A percentile compares a stretch with the other conserved stretches of the same genome.
phyloP scores from a whole-genome alignment of 2,888 invertebrate species.

The Allophyes oxyacanthae region DNA sequence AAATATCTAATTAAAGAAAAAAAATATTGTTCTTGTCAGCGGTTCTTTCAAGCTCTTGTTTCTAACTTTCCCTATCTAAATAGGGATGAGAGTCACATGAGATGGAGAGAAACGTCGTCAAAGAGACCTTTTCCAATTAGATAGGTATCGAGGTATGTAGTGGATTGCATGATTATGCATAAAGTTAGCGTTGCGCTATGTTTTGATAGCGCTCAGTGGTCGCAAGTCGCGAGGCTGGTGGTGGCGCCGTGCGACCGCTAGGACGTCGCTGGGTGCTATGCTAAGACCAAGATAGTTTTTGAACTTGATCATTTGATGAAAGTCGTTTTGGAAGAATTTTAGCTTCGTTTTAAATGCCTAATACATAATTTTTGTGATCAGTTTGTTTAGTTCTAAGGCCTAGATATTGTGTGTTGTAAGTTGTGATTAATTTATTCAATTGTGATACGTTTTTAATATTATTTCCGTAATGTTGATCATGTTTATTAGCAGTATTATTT shows the following conservation, averaged over 20 bases:
- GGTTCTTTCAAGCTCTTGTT: not conserved
- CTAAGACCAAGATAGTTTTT: conserved; percentile 80
- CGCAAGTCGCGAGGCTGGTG: conserved; percentile 3
- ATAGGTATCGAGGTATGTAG: conserved; percentile 1
- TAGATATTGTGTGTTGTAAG: conserved; percentile 27
- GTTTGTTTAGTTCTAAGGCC: conserved; percentile 30
- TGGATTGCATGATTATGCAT: not conserved
- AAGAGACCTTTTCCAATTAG: not conserved
- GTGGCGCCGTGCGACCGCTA: conserved; percentile 32
- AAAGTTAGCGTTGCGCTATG: not conserved
- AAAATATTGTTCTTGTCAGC: not conserved
- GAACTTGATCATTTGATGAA: conserved; percentile 57
- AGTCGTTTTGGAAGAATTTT: conserved; percentile 43
- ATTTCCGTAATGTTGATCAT: conserved; percentile 15
- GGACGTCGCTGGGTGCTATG: conserved; percentile 78
- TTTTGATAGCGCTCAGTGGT: not conserved
- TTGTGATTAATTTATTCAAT: conserved; percentile 25
- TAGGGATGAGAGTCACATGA: not conserved
- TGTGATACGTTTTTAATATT: conserved; percentile 22
- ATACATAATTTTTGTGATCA: conserved; percentile 17
- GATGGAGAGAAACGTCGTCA: not conserved
- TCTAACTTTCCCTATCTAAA: not conserved
- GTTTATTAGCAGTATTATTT: conserved; percentile 37
- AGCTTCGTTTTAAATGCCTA: conserved; percentile 36
- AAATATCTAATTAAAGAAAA: too few species aligned